Percentiles rank a stretch among this genome's conserved stretches.
phyloP scores from a whole-genome alignment of 2,888 invertebrate genomes.

The Antheraea assamensis region DNA sequence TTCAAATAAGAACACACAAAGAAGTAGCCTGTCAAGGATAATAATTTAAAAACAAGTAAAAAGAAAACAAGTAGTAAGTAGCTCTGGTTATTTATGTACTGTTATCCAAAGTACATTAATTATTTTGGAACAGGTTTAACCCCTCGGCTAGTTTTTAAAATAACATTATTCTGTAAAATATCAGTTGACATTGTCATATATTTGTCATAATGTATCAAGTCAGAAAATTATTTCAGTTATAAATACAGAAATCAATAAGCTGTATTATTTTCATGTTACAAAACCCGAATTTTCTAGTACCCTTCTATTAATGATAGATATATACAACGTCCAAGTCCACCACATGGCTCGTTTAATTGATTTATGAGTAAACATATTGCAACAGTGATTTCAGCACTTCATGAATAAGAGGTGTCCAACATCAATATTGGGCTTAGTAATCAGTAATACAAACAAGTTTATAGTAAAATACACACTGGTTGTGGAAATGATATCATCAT shows the following conservation, averaged over 20 bases:
- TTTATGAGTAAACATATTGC: constrained; percentile 21
- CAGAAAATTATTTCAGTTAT: not conserved
- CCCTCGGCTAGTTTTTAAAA: too few species aligned
- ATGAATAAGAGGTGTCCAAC: constrained; percentile 4
- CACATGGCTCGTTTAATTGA: constrained; percentile 19
- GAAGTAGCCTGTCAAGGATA: too few species aligned
- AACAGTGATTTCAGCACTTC: constrained; percentile 18
- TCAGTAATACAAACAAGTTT: not conserved
- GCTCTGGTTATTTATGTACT: too few species aligned
- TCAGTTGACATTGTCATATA: not conserved
- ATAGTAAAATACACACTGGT: not conserved
- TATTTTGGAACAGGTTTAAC: not conserved
- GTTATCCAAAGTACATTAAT: too few species aligned
- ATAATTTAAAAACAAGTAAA: too few species aligned
- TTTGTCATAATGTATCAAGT: not conserved
- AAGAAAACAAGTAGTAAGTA: too few species aligned
- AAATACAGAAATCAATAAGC: not conserved
- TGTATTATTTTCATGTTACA: not conserved
- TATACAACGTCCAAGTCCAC: not conserved
- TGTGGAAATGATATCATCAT: not conserved
- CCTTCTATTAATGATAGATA: constrained; percentile 9
- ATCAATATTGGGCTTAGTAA: not conserved
- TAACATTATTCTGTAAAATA: not conserved
- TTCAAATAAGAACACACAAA: too few species aligned
- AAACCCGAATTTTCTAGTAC: not conserved